Base-by-base conservation (phyloP, 2,888 invertebrate genomes). In the Trichopria drosophilae region DNA sequence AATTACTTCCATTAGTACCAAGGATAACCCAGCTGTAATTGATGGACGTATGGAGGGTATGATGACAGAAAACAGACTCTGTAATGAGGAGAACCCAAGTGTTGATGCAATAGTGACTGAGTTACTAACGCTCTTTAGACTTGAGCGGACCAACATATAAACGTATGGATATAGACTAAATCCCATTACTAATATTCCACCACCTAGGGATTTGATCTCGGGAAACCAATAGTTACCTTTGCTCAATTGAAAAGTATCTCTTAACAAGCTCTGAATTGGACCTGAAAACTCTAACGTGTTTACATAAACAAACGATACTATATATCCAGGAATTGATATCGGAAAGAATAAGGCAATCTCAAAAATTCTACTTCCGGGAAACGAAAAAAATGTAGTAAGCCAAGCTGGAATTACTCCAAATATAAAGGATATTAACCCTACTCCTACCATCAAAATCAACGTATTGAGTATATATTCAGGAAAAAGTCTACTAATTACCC, bases 1-100 rank as follows among this genome's bases (percentile, higher is more conserved):
- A 44, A 44, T 44, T 44, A 44, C 44, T 15, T 44, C 44, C 44
- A 44, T 44, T 44, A 44, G 44, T 34, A 44, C 44, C 44, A 44
- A 44, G 32, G 44, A 44, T 35, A 44, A 32, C 44, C 44, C 44
- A 15, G 44, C 44, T 44, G 35, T 44, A 44, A 44, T 44, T 44
- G 44, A 44, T 44, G 44, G 34, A 32, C 44, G 44, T 44, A 44
- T 44, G 44, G 44, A 44, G n/a, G 44, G 44, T 44, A 44, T 44
- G 44, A 44, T 44, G 34, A 44, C 44, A 44, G 44, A 44, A 44
- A 44, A 44, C 44, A 44, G 44, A 35, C 44, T 44, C 44, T 44
- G 23, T 26, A 44, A 44, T 44, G 44, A 44, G 44, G 44, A 44
- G 44, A 44, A 44, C 44, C 44, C 44, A 44, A 44, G 44, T 35